Evolutionary conservation across 2,888 invertebrate genomes (phyloP).

Genomic region (Euplexia lucipara): DNA sequence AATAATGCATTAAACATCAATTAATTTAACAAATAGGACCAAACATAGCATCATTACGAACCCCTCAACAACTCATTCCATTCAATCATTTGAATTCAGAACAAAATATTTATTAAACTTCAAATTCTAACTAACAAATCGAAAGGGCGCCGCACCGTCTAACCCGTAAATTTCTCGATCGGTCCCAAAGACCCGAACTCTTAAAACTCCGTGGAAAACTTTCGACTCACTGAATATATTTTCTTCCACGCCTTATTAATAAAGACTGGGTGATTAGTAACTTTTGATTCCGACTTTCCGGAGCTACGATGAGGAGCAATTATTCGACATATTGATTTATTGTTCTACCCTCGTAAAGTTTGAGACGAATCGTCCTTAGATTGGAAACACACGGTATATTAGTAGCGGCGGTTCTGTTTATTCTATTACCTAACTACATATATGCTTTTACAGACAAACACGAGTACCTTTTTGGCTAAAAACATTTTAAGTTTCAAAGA

Average conservation of each 20-base stretch:
- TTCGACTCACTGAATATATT: constrained; percentile 71
- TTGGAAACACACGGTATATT: constrained; percentile 55
- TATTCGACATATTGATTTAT: constrained; percentile 91
- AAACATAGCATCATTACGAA: constrained; percentile 25
- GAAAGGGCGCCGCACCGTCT: constrained; percentile 51
- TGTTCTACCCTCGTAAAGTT: constrained; percentile 80
- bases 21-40: constrained; percentile 21
- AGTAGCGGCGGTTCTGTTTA: neutral
- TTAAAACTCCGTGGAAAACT: constrained; percentile 69
- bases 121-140: constrained; percentile 57
- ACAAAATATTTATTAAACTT: constrained; percentile 62
- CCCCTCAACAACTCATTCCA: constrained; percentile 21
- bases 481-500: too few relatives aligned
- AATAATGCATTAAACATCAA: constrained; percentile 4
- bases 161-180: constrained; percentile 63
- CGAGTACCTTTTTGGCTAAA: too few relatives aligned
- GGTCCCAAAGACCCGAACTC: constrained; percentile 65
- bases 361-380: constrained; percentile 70
- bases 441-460: neutral
- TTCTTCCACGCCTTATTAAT: constrained; percentile 82
- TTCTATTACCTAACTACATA: neutral
- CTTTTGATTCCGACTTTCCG: constrained; percentile 85
- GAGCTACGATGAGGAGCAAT: constrained; percentile 85
- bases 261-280: constrained; percentile 87
- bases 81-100: constrained; percentile 53